A percentile compares a stretch with the other conserved stretches of the same genome.
Evolutionary conservation across 2,888 invertebrate species (phyloP).

Genomic region (Altica lythri): DNA sequence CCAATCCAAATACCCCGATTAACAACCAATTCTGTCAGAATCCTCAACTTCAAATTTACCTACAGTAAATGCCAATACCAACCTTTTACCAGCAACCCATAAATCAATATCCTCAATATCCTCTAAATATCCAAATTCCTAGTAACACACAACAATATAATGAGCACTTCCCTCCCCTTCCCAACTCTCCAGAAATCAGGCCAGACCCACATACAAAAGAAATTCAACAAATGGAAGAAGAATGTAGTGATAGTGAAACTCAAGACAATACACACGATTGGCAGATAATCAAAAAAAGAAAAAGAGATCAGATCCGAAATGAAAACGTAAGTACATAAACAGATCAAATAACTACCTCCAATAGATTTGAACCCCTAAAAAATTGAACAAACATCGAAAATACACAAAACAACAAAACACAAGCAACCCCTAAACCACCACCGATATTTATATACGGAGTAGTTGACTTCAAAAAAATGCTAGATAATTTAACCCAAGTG

Average conservation of each 20-base stretch:
- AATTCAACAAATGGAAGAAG: conserved; percentile 2
- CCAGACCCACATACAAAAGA: not conserved
- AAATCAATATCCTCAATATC: too few species aligned
- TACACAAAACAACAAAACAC: not conserved
- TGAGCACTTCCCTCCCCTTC: not conserved
- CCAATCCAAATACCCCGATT: not conserved
- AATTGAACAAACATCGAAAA: not conserved
- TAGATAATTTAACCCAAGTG: not conserved
- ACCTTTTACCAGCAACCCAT: not conserved
- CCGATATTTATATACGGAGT: not conserved
- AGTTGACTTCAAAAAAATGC: not conserved
- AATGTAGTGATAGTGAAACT: conserved; percentile 1
- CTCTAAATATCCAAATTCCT: not conserved
- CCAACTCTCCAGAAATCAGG: conserved; percentile 1
- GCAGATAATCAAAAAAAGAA: conserved; percentile 1
- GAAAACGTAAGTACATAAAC: not conserved
- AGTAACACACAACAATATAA: not conserved
- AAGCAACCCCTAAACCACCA: not conserved
- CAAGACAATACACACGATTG: conserved; percentile 3
- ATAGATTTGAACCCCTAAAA: not conserved
- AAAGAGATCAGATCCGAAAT: not conserved
- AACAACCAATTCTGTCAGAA: conserved; percentile 2
- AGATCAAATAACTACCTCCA: not conserved
- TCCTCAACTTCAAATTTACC: not conserved
- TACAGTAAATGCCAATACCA: not conserved